phyloP scores from a whole-genome alignment of 2,888 invertebrate species.

The Dryadula phaetusa region DNA sequence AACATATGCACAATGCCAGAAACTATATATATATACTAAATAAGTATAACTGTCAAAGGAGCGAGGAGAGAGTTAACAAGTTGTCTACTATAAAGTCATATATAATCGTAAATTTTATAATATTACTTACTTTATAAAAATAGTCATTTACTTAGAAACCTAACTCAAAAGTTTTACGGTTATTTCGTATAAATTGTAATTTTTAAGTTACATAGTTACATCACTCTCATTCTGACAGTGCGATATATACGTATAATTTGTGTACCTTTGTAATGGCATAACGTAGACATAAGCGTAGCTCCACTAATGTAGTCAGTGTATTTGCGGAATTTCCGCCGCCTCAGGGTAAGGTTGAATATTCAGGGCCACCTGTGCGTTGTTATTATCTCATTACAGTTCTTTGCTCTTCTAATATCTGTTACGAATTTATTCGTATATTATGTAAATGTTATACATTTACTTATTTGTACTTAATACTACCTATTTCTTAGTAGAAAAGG shows the following conservation, averaged over 20 bases:
- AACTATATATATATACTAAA: no score
- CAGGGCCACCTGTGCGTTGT: slow-evolving; percentile 29
- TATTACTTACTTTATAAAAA: no score
- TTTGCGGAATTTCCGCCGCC: slow-evolving; percentile 25
- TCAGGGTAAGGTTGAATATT: slow-evolving; percentile 29
- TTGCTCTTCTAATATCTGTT: slow-evolving; percentile 22
- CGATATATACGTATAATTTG: not conserved
- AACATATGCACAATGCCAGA: no score
- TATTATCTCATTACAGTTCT: slow-evolving; percentile 34
- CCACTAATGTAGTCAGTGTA: slow-evolving; percentile 24
- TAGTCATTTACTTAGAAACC: not conserved
- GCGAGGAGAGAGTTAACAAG: no score
- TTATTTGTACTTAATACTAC: not conserved
- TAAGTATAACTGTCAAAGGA: no score
- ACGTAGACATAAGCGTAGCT: not conserved
- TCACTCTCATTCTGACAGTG: not conserved
- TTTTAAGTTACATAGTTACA: not conserved
- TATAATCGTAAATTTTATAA: no score
- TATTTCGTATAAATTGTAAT: not conserved
- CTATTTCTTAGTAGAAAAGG: no score
- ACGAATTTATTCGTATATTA: slow-evolving; percentile 6
- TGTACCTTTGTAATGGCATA: not conserved
- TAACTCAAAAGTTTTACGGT: not conserved
- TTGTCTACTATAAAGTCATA: no score
- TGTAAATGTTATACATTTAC: not conserved